Conservation (phyloP, 2,888 invertebrate genomes). For the Oscheius onirici region DNA sequence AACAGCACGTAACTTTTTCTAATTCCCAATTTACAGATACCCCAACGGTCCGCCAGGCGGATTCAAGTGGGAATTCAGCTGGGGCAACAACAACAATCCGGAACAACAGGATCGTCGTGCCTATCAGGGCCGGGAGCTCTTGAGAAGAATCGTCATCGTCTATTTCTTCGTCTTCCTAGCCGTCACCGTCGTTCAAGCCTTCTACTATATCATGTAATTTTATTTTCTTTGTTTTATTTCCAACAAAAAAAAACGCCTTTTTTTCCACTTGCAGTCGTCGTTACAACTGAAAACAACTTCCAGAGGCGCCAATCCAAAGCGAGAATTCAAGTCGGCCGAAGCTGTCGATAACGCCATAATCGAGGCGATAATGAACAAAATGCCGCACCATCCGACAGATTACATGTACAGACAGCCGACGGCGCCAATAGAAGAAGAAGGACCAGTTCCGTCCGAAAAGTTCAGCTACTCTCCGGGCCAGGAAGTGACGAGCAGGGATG, state of each 20-base stretch:
- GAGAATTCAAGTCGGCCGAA: neutral
- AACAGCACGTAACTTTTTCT: no score
- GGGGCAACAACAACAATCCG: neutral
- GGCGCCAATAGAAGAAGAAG: no score
- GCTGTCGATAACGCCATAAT: conserved; percentile 7
- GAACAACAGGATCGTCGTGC: neutral
- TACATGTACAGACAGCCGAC: neutral
- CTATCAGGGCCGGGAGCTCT: conserved; percentile 25
- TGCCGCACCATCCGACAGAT: neutral
- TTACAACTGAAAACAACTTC: no score
- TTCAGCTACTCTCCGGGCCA: neutral
- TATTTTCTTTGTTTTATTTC: neutral
- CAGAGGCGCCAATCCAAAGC: no score
- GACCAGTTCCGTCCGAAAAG: neutral
- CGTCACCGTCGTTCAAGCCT: conserved; percentile 15
- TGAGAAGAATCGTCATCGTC: neutral
- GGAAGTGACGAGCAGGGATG: conserved; percentile 18
- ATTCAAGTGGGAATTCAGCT: conserved; percentile 29
- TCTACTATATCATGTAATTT: conserved; percentile 17
- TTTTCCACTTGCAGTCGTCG: no score
- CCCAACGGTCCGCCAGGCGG: conserved; percentile 30
- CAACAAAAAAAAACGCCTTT: neutral
- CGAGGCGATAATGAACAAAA: conserved; percentile 10
- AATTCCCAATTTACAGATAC: conserved; percentile 19
- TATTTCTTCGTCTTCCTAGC: conserved; percentile 27